A percentile compares a stretch with the other conserved stretches of the same genome.
phyloP scores from a whole-genome alignment of 2,113 vertebrate genomes.

The Atlantisia rogersi region DNA sequence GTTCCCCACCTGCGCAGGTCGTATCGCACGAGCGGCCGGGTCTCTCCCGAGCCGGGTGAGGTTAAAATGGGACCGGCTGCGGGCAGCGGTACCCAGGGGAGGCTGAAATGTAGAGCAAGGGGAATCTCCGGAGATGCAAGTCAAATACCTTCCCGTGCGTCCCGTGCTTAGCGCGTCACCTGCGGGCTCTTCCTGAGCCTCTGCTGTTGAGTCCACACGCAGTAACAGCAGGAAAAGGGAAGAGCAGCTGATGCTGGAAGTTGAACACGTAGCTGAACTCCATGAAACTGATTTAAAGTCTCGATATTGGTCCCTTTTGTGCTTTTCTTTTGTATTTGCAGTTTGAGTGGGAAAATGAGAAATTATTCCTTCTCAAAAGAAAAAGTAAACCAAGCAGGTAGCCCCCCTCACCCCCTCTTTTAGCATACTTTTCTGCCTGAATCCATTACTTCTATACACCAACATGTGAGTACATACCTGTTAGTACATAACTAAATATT shows the following conservation, averaged over 20 bases:
- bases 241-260: neutral
- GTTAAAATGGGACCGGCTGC: neutral
- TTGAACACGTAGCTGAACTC: neutral
- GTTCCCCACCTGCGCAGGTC: neutral
- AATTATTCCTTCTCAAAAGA: neutral
- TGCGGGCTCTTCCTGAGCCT: neutral
- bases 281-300: neutral
- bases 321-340: neutral
- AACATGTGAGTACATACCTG: neutral
- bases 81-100: neutral
- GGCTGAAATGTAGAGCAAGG: slow-evolving; percentile 26
- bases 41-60: neutral
- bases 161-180: neutral
- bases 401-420: fast-evolving
- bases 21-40: fast-evolving
- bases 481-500: neutral
- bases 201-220: neutral
- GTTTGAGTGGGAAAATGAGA: neutral
- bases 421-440: neutral
- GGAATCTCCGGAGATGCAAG: neutral
- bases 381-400: neutral
- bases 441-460: neutral
- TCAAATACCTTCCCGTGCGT: neutral
- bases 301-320: fast-evolving
- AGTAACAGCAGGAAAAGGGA: neutral